These are phyloP conservation scores for Eristalinus sepulchralis DNA, from an alignment of 2,888 invertebrate genomes.

Conservation along the genomic window DNA sequence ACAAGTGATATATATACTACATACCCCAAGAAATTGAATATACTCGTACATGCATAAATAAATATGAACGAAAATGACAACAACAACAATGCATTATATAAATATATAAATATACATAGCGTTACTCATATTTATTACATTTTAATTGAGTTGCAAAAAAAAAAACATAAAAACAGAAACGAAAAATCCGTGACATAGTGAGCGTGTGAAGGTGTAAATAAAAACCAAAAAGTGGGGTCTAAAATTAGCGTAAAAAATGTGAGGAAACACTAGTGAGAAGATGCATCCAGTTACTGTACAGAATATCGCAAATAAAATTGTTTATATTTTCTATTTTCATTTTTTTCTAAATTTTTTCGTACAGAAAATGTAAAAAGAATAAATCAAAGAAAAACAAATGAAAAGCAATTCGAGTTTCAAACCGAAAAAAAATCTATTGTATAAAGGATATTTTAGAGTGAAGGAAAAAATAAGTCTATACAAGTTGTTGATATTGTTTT, in stretches of 20 bases:
- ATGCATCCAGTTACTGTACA: slow-evolving; percentile 33
- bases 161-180: no score
- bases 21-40: slow-evolving; percentile 67
- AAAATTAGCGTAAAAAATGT: background rate
- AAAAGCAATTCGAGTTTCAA: background rate
- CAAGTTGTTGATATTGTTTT: slow-evolving; percentile 16
- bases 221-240: slow-evolving; percentile 6
- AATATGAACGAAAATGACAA: background rate
- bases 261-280: background rate
- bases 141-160: slow-evolving; percentile 54
- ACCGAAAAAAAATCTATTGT: slow-evolving; percentile 20
- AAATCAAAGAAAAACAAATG: background rate
- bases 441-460: slow-evolving; percentile 10
- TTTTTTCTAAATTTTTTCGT: background rate
- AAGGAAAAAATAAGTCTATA: background rate
- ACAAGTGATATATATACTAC: slow-evolving; percentile 65
- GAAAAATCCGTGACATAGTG: background rate
- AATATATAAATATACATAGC: no score
- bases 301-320: slow-evolving; percentile 12
- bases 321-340: background rate
- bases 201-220: slow-evolving; percentile 55
- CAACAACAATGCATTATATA: slow-evolving; percentile 23
- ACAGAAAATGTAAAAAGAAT: background rate
- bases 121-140: slow-evolving; percentile 62
- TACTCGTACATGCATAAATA: slow-evolving; percentile 40